Base-by-base conservation (phyloP, 2,888 invertebrate genomes). In the Xanthostigma xanthostigma region DNA sequence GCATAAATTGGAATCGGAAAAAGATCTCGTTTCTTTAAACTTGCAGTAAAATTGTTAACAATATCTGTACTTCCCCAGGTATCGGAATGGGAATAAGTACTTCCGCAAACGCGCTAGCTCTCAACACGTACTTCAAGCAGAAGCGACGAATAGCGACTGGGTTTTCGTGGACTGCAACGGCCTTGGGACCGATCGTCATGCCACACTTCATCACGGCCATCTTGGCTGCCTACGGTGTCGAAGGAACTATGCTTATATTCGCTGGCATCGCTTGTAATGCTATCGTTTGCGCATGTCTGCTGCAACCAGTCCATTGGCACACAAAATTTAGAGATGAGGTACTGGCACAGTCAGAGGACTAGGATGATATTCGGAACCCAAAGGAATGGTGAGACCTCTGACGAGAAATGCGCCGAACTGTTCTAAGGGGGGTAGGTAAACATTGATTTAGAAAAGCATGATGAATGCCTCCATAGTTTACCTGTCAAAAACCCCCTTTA, bases 271-370 rank as follows among this genome's bases (percentile, higher is more conserved):
- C 82, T 1, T 65, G 82, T 47, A 81, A 86, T 59, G 75, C 81
- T 0, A 64, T 84, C 45, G 78, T 78, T 33, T 79, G 78, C 54
- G 74, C 82, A 3, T 66, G 81, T 49, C 64, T 86, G 46, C 66
- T 84, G 41, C 85, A 85, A 59, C 86, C 86, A 3, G 82, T 85
- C 1, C 78, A 78, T 62, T 81, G 80, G 82, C 85, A 86, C 60
- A 68, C 74, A 4, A 75, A 75, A 59, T 70, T 66, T 56, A 60
- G 62, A 51, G 61, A 61, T 46, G 45, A 51, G 36, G 51, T 51
- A 12, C n/a, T n/a, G n/a, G n/a, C n/a, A n/a, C n/a, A n/a, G n/a
- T n/a, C n/a, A n/a, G n/a, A n/a, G n/a, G n/a, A n/a, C n/a, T n/a
- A n/a, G n/a, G n/a, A n/a, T n/a, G n/a, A n/a, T n/a, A n/a, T n/a